These are phyloP conservation scores for Galagoides demidoff DNA, from an alignment of 2,797 vertebrate genomes.

Conservation along the genomic window DNA sequence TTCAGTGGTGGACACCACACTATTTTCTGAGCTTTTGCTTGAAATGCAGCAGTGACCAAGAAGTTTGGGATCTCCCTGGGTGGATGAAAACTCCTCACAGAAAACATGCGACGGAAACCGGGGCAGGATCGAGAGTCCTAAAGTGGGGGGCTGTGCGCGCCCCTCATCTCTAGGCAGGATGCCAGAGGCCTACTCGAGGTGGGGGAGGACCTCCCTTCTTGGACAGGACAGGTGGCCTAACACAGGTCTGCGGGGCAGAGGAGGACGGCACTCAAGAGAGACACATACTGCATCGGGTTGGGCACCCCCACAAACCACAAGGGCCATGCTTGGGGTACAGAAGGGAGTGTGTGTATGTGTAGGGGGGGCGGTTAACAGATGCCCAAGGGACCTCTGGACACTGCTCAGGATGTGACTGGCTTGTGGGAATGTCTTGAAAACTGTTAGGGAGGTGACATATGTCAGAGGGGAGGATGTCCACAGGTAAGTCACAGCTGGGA, in stretches of 20 bases:
- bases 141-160: neutral
- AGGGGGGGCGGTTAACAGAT: neutral
- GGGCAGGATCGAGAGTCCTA: neutral
- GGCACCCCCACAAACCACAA: too few species aligned
- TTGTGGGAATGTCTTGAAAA: neutral
- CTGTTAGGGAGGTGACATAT: neutral
- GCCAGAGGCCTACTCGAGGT: too few species aligned
- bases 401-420: too few species aligned
- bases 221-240: neutral
- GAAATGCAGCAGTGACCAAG: neutral
- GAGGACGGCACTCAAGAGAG: too few species aligned
- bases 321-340: neutral
- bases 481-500: fast-evolving
- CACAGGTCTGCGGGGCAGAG: too few species aligned
- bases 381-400: too few species aligned
- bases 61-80: too few species aligned
- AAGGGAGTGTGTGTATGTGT: neutral
- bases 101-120: fast-evolving
- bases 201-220: neutral
- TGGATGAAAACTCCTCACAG: neutral
- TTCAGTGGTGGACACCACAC: neutral
- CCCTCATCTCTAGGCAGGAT: neutral
- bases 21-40: neutral
- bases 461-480: too few species aligned
- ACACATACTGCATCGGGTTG: too few species aligned